Base-by-base conservation (phyloP, 2,113 vertebrate species). In the Zosterops pallidus region DNA sequence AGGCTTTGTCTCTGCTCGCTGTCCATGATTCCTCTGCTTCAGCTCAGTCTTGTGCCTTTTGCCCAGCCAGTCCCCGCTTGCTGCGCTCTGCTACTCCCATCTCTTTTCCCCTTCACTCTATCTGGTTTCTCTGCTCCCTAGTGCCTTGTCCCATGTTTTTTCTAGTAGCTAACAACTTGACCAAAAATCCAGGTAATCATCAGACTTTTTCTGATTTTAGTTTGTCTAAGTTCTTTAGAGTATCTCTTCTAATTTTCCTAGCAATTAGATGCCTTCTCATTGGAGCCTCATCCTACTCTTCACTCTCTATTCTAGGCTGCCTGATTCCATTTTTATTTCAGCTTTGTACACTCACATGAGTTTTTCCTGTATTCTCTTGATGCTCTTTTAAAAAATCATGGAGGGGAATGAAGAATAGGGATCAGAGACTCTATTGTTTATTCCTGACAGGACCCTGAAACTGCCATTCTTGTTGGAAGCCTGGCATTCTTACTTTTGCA, bases 1-100 rank as follows among this genome's bases (percentile, higher is more conserved):
- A 46, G 62, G 20, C 65, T 94, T 97, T 79, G 65, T 89, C 67
- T 88, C 46, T 88, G 59, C 59, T 96, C 65, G 56, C 52, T 82
- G 52, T 86, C 86, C 80, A 22, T 8, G 9, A 84, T 94, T 94
- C 69, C 39, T 93, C 35, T 82, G 69, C 53, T 82, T 75, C 76
- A 50, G 33, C 82, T 89, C 49, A n/a, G 2, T 60, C 65, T 68
- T 56, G 24, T 0, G 1, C 42, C 47, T 83, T 80, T 67, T 86
- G 59, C 71, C n/a, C 55, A 67, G 57, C 46, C 55, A 31, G 59
- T 83, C 62, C 67, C 0, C 0, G 47, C 55, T 60, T 83, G 68
- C 76, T 76, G 33, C 0, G 0, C 52, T 82, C 84, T 71, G 35
- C 69, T 81, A 14, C 60, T 89, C 55, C n/a, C 41, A 3, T 47